A percentile compares a stretch with the other conserved stretches of the same genome.
These are phyloP conservation scores for Psilopsiagon aymara DNA, from an alignment of 2,113 vertebrate species.

Conservation along the genomic window DNA sequence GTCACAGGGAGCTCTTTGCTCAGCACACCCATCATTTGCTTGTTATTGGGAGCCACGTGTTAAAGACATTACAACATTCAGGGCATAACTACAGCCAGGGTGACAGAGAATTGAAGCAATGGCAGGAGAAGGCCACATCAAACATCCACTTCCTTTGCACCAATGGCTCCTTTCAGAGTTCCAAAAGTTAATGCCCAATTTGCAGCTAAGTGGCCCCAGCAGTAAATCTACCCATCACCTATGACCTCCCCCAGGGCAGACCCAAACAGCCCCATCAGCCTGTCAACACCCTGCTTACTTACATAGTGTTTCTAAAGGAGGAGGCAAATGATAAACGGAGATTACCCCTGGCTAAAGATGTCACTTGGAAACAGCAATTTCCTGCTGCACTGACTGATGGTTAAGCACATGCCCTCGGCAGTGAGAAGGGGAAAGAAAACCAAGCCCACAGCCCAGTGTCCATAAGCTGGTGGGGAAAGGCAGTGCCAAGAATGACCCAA, in stretches of 20 bases:
- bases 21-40: neutral
- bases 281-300: neutral
- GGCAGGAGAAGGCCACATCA: neutral
- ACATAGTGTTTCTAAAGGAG: neutral
- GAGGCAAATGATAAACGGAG: neutral
- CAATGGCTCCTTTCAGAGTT: neutral
- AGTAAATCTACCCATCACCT: slow-evolving; percentile 8
- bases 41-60: neutral
- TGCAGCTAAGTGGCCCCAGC: neutral
- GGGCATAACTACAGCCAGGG: neutral
- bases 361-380: neutral
- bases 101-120: neutral
- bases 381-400: neutral
- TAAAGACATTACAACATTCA: neutral
- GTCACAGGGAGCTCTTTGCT: neutral
- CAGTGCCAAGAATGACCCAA: neutral
- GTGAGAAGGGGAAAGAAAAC: neutral
- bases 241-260: neutral
- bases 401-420: neutral
- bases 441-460: neutral
- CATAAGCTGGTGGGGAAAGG: neutral
- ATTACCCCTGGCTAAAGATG: neutral
- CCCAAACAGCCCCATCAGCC: neutral
- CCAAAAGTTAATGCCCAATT: neutral
- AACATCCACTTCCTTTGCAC: neutral